These are phyloP conservation scores for Augochlora pura DNA, from an alignment of 1,140 invertebrate species.

Conservation along the genomic window DNA sequence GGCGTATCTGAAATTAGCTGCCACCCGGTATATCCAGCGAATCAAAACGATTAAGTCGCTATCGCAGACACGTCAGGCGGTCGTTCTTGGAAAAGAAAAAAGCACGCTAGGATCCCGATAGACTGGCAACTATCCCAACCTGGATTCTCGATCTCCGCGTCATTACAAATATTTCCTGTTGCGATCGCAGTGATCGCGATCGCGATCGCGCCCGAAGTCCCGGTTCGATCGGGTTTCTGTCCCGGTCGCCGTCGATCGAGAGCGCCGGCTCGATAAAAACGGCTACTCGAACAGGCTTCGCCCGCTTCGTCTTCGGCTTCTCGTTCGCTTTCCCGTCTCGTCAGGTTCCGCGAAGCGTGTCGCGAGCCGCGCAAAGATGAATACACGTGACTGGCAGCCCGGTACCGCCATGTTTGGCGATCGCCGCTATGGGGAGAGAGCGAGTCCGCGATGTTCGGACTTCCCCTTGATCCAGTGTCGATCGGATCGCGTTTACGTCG, in stretches of 20 bases:
- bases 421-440: constrained; percentile 64
- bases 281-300: background rate
- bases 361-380: constrained; percentile 50
- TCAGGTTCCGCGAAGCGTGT: constrained; percentile 35
- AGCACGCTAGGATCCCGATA: background rate
- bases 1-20: no score
- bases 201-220: background rate
- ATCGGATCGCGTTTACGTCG: constrained; percentile 59
- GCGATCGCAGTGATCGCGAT: background rate
- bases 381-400: constrained; percentile 57
- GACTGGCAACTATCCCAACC: background rate
- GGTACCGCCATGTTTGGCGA: constrained; percentile 66
- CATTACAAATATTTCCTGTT: constrained; percentile 7
- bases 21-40: no score
- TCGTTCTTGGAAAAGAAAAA: background rate
- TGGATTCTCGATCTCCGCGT: background rate
- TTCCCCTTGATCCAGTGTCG: constrained; percentile 57
- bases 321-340: constrained; percentile 45
- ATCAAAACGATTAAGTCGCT: no score
- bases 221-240: background rate
- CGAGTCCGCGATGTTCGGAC: constrained; percentile 42
- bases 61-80: background rate
- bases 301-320: background rate
- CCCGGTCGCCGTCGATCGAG: background rate
- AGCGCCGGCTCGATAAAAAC: constrained; percentile 5